These are phyloP conservation scores for Pseudomyrmex cubaensis DNA, from an alignment of 1,140 invertebrate genomes.

Conservation along the genomic window DNA sequence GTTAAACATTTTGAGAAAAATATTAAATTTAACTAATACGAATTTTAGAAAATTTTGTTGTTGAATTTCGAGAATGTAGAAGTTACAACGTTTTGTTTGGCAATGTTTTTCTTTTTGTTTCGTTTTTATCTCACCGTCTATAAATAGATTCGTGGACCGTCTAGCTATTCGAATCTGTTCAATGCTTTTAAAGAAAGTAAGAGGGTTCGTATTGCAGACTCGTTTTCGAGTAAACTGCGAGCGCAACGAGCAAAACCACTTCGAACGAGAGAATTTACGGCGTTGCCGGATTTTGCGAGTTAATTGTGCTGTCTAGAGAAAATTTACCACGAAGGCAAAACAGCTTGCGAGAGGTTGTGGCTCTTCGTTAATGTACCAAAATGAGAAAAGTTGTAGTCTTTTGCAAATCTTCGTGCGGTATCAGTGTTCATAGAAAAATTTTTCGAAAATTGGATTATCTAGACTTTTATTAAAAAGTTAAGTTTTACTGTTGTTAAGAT, in stretches of 20 bases:
- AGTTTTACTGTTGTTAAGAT: background rate
- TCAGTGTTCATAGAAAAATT: background rate
- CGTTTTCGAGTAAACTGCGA: slow-evolving; percentile 47
- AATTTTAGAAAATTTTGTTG: too few species aligned
- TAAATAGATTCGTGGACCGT: slow-evolving; percentile 56
- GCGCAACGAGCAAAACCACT: slow-evolving; percentile 44
- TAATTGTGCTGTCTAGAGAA: slow-evolving; percentile 3
- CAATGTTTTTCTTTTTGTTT: background rate
- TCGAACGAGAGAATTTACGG: slow-evolving; percentile 53
- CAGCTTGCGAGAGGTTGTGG: background rate
- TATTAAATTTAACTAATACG: too few species aligned
- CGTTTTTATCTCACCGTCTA: slow-evolving; percentile 16
- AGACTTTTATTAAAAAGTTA: too few species aligned
- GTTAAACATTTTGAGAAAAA: too few species aligned
- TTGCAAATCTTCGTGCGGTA: background rate
- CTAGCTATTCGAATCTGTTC: slow-evolving; percentile 8
- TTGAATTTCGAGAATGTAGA: too few species aligned
- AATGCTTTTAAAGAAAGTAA: slow-evolving; percentile 53
- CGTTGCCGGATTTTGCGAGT: background rate
- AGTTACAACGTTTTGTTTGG: too few species aligned
- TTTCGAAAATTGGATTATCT: background rate
- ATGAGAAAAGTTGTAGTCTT: background rate
- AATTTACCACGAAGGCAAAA: slow-evolving; percentile 35
- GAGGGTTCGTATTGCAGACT: background rate
- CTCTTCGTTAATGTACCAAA: background rate